A percentile compares a stretch with the other conserved stretches of the same genome.
Conservation (phyloP, 1,140 invertebrate genomes). For the Lepidostoma basale region DNA sequence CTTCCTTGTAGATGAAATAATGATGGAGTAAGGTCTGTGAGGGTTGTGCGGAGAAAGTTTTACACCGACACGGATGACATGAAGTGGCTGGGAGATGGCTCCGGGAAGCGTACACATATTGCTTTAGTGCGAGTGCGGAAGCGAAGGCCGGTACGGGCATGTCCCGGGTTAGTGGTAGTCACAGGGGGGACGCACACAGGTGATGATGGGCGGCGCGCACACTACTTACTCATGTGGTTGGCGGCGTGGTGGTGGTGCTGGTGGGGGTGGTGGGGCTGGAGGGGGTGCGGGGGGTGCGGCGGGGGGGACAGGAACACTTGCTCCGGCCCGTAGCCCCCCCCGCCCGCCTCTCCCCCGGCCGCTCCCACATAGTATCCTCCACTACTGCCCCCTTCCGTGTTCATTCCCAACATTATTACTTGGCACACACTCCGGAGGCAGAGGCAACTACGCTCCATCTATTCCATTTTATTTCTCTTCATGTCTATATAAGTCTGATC, state of each 20-base stretch:
- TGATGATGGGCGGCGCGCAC: background rate
- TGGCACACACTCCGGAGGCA: constrained; percentile 18
- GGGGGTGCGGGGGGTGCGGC: constrained; percentile 58
- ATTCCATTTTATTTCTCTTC: background rate
- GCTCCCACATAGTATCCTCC: constrained; percentile 60
- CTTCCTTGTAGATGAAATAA: too few relatives aligned
- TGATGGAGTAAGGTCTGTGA: too few relatives aligned
- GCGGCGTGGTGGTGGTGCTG: constrained; percentile 47
- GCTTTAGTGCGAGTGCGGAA: background rate
- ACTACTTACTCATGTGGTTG: constrained; percentile 48
- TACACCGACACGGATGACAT: too few relatives aligned
- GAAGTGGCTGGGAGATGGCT: too few relatives aligned
- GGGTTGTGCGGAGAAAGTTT: too few relatives aligned
- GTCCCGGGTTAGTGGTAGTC: background rate
- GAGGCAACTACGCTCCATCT: too few relatives aligned
- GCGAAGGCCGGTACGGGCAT: background rate
- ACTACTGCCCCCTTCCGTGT: constrained; percentile 50
- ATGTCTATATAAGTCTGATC: background rate
- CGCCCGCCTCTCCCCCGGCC: constrained; percentile 45
- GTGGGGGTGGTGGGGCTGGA: constrained; percentile 53
- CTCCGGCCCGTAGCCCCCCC: constrained; percentile 53
- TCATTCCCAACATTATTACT: constrained; percentile 45
- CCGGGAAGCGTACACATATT: too few relatives aligned
- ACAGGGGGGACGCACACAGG: background rate
- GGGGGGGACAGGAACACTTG: constrained; percentile 65